Base-by-base conservation (phyloP, 1,140 invertebrate species). In the Triops cancriformis region DNA sequence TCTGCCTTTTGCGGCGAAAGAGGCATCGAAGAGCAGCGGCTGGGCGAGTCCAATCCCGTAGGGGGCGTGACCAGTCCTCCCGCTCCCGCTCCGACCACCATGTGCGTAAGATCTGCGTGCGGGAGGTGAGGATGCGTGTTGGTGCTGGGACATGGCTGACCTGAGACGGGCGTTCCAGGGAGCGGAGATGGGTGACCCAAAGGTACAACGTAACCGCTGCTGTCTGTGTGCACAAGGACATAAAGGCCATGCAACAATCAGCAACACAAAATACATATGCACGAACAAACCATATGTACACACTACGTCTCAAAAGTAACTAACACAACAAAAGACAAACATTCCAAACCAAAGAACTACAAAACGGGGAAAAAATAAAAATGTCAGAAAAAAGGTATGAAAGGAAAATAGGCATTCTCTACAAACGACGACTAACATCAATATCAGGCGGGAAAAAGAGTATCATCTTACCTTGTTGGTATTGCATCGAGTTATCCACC, bases 401-500 rank as follows among this genome's bases (percentile, higher is more conserved):
- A 41, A 26, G n/a, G 42, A 64, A 77, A 51, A 27, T 26, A 42
- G n/a, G 26, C 76, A 31, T 41, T 74, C 31, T 73, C 37, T 27
- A 73, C 14, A 74, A 79, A 51, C 12, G 27, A 28, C 77, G 28
- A 6, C 2, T 51, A 14, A 37, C n/a, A 77, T 43, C 76, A 78
- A 26, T 78, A 76, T 72, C 76, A 78, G 26, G 26, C 76, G 23
- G 28, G 12, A n/a, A 72, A 79, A 79, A 31, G 37, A 42, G 23
- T 10, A 28, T 78, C 41, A 14, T 64, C 78, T 80, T 79, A 83
- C 80, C 81, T 86, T 89, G 88, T 83, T 90, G 89, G 83, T 90
- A 91, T 80, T 90, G 89, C 81, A 89, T 88, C 83, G 82, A 80
- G 82, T 89, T 88, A 81, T 90, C 88, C 81, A 90, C 84, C 45